Evolutionary conservation across 2,888 invertebrate species (phyloP), one percentile per base, ranked within the genome.

Genomic region (Cactoblastis cactorum): DNA sequence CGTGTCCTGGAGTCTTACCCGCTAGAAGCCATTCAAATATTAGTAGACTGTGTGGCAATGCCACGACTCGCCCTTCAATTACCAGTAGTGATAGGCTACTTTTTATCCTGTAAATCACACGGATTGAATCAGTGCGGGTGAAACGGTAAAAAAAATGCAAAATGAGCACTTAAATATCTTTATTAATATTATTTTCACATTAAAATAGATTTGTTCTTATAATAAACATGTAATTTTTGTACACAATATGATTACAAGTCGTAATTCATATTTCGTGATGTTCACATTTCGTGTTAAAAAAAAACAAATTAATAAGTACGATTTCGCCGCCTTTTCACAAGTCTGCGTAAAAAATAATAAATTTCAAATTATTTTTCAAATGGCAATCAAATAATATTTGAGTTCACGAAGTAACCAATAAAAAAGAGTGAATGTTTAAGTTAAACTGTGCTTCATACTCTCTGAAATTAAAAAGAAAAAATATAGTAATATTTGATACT

Each of bases 131-230:
- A 28, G 8, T 6, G 8, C 4, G 28, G 3, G n/a, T n/a, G 15
- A 37, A 17, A 37, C 37, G 11, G 39, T 18, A 47, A 34, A 37
- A 5, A 19, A 15, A 48, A 37, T 22, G 22, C 35, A 37, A 35
- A 46, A 19, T 48, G 37, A 48, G 47, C 37, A 48, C 14, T 38
- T 38, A 49, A 38, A 49, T 49, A 17, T 38, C 15, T 49, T 28
- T 49, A 33, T 49, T 39, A 38, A 48, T 48, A 22, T 8, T 28
- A 24, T 32, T 33, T 22, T 24, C 32, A 49, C 38, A 49, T 28
- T 38, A 39, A 49, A 49, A 39, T 39, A 39, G 18, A 49, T 49
- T 39, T 39, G 17, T 38, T 49, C 17, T 49, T 49, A 39, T 17
- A 48, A 49, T 49, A 8, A 14, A 39, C 33, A 46, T 12, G 19